Evolutionary conservation across 2,888 invertebrate genomes (phyloP).

Genomic region (Neuroscelio doddi): DNA sequence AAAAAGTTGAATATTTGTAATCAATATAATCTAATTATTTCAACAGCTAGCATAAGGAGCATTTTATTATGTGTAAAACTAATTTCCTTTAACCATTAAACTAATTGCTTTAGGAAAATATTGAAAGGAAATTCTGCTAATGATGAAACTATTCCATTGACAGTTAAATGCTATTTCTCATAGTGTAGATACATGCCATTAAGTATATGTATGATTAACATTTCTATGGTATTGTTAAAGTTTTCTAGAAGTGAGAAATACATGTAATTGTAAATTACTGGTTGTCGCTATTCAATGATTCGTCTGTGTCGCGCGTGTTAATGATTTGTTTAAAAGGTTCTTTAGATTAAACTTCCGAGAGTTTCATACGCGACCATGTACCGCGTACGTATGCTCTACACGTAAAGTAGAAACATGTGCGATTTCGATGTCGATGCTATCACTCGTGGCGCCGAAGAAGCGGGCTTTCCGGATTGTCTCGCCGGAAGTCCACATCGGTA

Average conservation of each 20-base stretch:
- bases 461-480: slow-evolving; percentile 50
- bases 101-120: too few relatives aligned
- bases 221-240: slow-evolving; percentile 12
- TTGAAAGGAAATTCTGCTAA: too few relatives aligned
- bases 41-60: too few relatives aligned
- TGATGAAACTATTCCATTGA: too few relatives aligned
- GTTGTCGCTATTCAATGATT: slow-evolving; percentile 26
- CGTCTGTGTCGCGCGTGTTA: slow-evolving; percentile 31
- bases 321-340: slow-evolving; percentile 39
- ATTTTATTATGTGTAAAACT: too few relatives aligned
- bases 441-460: slow-evolving; percentile 55
- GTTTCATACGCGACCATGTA: slow-evolving; percentile 19
- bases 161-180: too few relatives aligned
- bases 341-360: slow-evolving; percentile 26
- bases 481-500: slow-evolving; percentile 60
- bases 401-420: slow-evolving; percentile 63
- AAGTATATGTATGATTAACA: too few relatives aligned
- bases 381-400: slow-evolving; percentile 40
- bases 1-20: too few relatives aligned
- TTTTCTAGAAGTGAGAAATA: slow-evolving; percentile 31
- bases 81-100: too few relatives aligned
- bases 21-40: too few relatives aligned
- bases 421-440: slow-evolving; percentile 56
- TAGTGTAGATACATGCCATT: too few relatives aligned
- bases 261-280: slow-evolving; percentile 19